These are phyloP conservation scores for Rhyzopertha dominica DNA, from an alignment of 1,140 invertebrate genomes.

Conservation along the genomic window DNA sequence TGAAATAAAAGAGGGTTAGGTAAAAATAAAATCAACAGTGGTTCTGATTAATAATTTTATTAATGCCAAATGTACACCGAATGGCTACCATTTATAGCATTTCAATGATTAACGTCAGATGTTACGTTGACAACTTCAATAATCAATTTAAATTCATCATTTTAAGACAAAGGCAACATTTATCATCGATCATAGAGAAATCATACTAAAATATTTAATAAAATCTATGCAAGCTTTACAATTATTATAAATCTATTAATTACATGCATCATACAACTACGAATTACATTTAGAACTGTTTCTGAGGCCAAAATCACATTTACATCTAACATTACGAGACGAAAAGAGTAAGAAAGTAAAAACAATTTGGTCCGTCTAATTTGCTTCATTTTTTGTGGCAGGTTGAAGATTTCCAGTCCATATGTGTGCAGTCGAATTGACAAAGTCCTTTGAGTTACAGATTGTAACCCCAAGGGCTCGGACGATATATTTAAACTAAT, in stretches of 20 bases:
- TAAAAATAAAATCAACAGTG: not conserved
- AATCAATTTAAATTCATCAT: conserved; percentile 18
- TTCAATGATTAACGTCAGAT: conserved; percentile 3
- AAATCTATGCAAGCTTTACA: conserved; percentile 38
- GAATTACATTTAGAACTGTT: conserved; percentile 32
- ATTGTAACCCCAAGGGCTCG: conserved; percentile 25
- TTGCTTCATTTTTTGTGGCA: conserved; percentile 33
- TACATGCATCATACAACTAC: conserved; percentile 35
- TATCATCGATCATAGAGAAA: conserved; percentile 32
- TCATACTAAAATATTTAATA: conserved; percentile 38
- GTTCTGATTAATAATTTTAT: conserved; percentile 12
- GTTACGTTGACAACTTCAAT: conserved; percentile 4
- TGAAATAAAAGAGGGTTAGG: too few species aligned
- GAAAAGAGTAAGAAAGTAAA: conserved; percentile 17
- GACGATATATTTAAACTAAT: too few species aligned
- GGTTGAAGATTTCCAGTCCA: conserved; percentile 35
- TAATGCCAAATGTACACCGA: conserved; percentile 17
- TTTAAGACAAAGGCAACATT: conserved; percentile 40
- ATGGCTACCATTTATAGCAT: conserved; percentile 9
- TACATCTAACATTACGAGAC: conserved; percentile 21
- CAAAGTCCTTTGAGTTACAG: conserved; percentile 32
- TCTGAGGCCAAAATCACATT: conserved; percentile 36
- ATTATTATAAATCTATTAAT: conserved; percentile 36
- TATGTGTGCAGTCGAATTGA: conserved; percentile 36
- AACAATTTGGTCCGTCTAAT: conserved; percentile 36